phyloP scores from a whole-genome alignment of 2,888 invertebrate genomes.

The Holacanthella duospinosa region DNA sequence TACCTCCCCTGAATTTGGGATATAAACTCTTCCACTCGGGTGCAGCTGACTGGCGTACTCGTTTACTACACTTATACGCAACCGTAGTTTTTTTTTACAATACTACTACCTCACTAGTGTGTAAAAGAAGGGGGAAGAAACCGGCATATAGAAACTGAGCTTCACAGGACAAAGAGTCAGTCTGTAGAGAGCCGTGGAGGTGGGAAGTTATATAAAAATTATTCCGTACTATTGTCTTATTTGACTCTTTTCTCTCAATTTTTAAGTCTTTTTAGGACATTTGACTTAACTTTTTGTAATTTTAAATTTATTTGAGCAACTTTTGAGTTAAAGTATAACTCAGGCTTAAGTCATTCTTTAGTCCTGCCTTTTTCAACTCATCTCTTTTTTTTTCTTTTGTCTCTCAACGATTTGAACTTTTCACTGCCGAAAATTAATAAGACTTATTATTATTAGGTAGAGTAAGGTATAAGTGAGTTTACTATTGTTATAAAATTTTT shows the following conservation, averaged over 20 bases:
- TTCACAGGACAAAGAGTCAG: not conserved
- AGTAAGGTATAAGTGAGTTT: not conserved
- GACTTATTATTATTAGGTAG: not conserved
- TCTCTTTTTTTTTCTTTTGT: no score
- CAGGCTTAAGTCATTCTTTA: no score
- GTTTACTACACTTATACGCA: slow-evolving; percentile 39
- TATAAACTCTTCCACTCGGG: slow-evolving; percentile 42
- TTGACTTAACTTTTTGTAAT: no score
- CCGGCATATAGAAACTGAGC: not conserved
- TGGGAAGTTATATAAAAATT: no score
- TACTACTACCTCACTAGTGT: slow-evolving; percentile 7
- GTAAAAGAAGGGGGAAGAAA: not conserved
- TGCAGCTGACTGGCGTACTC: slow-evolving; percentile 48
- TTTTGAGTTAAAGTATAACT: no score
- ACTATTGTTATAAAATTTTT: not conserved
- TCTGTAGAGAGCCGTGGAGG: not conserved
- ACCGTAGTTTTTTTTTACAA: slow-evolving; percentile 34
- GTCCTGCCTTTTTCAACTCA: no score
- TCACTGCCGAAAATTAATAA: no score
- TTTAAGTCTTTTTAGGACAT: no score
- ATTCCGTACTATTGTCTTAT: no score
- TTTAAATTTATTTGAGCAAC: no score
- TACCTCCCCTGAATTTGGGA: slow-evolving; percentile 9
- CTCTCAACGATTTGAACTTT: no score
- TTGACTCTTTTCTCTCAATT: no score